Evolutionary conservation across 1,140 invertebrate genomes (phyloP), one percentile per base, ranked within the genome.

Genomic region (Chrysoperla carnea): DNA sequence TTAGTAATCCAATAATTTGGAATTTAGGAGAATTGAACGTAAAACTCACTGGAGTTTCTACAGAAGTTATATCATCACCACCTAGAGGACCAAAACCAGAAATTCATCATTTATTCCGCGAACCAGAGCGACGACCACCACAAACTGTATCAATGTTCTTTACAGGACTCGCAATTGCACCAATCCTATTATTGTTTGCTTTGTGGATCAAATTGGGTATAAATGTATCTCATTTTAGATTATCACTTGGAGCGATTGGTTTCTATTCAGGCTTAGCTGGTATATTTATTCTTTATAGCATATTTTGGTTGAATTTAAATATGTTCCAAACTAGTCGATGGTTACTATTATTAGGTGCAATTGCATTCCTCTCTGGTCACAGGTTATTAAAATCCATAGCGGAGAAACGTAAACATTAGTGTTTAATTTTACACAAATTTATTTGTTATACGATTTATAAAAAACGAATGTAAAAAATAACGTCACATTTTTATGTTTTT

Each of bases 291-390:
- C 69, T 97, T 27, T 97, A 93, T 62, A 79, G 75, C 38, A 63
- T 84, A 48, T 93, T 97, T 62, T 98, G 91, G 89, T 59, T 92
- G 39, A 70, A 83, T 55, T 65, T 97, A 44, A 81, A 92, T 53
- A 98, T 98, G 94, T 98, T 98, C 65, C 74, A 81, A 40, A 94
- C 93, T n/a, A 66, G 95, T 52, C 81, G 86, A 48, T 93, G 90
- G 65, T 69, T 98, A 36, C 67, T 84, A 45, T 74, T 82, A 23
- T 65, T 97, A 42, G 84, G 79, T 39, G 58, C 80, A 36, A 68
- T 91, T 42, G 93, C 90, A 38, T 96, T 96, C 70, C 69, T 97
- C 6, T 78, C 81, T 48, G 93, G 93, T n/a, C 89, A 93, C 60
- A 76, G 84, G 51, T 67, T 96, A 52, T 71, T 97, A 41, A 79